A percentile compares a stretch with the other conserved stretches of the same genome.
These are phyloP conservation scores for Drymonia ruficornis DNA, from an alignment of 2,888 invertebrate genomes.

Conservation along the genomic window DNA sequence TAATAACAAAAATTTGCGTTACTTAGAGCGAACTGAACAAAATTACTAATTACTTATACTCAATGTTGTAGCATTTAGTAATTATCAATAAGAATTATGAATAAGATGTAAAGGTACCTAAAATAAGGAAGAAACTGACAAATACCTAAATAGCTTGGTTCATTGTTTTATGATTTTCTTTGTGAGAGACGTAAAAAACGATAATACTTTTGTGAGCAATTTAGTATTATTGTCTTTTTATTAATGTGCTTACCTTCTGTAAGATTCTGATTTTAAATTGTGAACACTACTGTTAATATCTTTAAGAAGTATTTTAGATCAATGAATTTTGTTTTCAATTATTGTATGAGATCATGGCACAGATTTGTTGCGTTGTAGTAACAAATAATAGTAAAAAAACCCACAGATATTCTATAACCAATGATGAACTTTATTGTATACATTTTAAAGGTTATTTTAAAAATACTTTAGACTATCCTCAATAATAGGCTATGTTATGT, in stretches of 20 bases:
- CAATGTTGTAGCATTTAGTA: too few relatives aligned
- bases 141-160: too few relatives aligned
- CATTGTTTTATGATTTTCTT: too few relatives aligned
- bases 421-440: constrained; percentile 14
- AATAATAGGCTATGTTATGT: neutral
- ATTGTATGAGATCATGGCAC: constrained; percentile 6
- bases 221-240: neutral
- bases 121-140: too few relatives aligned
- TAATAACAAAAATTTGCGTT: too few relatives aligned
- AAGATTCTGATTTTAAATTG: neutral
- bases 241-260: neutral
- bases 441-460: constrained; percentile 8
- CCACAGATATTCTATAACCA: constrained; percentile 10
- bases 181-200: too few relatives aligned
- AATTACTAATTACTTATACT: too few relatives aligned
- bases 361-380: constrained; percentile 43
- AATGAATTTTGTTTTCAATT: neutral
- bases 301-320: neutral
- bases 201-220: too few relatives aligned
- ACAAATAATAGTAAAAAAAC: constrained; percentile 25
- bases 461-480: neutral
- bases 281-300: neutral
- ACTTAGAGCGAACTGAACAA: too few relatives aligned
- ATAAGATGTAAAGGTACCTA: too few relatives aligned
- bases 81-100: too few relatives aligned